Conservation (phyloP, 1,140 invertebrate species). For the Belonocnema kinseyi region DNA sequence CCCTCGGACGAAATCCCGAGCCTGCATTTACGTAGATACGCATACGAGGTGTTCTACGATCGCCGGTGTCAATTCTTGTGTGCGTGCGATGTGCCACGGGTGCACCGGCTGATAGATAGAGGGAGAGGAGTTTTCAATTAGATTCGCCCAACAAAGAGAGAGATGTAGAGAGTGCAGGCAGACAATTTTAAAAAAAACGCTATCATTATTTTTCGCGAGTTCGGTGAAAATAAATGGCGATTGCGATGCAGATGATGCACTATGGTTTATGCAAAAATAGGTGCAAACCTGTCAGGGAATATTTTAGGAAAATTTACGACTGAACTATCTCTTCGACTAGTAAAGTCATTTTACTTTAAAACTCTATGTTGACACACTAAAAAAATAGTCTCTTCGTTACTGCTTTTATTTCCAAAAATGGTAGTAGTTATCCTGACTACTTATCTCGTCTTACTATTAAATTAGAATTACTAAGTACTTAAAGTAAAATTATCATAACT, state of each 20-base stretch:
- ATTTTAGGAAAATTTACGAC: not conserved
- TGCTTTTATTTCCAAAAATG: too few species aligned
- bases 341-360: too few species aligned
- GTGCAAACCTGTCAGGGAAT: too few species aligned
- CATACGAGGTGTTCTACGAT: conserved; percentile 20
- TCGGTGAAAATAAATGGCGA: conserved; percentile 21
- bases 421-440: too few species aligned
- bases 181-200: conserved; percentile 39
- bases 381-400: too few species aligned
- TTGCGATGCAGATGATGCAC: conserved; percentile 22
- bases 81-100: conserved; percentile 2
- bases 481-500: too few species aligned
- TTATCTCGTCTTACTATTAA: too few species aligned
- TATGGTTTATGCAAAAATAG: conserved; percentile 17
- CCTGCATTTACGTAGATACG: conserved; percentile 7
- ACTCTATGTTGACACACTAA: too few species aligned
- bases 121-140: conserved; percentile 10
- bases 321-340: not conserved
- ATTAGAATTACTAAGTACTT: too few species aligned
- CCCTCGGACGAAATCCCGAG: conserved; percentile 17
- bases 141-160: conserved; percentile 26
- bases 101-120: conserved; percentile 7
- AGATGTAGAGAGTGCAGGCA: conserved; percentile 27
- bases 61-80: conserved; percentile 24
- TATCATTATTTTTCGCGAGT: conserved; percentile 31